Conservation (phyloP, 1,140 invertebrate species). For the Epicauta chinensis region DNA sequence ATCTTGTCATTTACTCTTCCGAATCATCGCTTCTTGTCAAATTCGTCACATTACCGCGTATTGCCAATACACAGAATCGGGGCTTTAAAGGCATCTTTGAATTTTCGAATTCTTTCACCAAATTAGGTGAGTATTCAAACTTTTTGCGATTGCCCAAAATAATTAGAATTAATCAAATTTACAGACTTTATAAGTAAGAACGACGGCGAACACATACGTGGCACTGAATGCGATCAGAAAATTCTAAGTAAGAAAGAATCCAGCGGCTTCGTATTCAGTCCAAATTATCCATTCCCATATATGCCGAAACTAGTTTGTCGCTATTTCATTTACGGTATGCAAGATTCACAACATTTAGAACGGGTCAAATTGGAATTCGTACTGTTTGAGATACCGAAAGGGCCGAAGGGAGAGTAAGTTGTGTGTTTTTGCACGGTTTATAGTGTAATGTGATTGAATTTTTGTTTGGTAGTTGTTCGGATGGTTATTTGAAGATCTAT, state of each 20-base stretch:
- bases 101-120: constrained; percentile 94
- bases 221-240: constrained; percentile 95
- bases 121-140: constrained; percentile 65
- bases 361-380: constrained; percentile 82
- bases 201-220: constrained; percentile 86
- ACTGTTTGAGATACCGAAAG: constrained; percentile 84
- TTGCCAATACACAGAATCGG: constrained; percentile 86
- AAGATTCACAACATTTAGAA: constrained; percentile 91
- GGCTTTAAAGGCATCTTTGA: constrained; percentile 95
- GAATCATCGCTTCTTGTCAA: constrained; percentile 81
- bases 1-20: constrained; percentile 91
- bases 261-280: constrained; percentile 84
- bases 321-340: constrained; percentile 96
- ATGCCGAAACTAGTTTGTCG: constrained; percentile 91
- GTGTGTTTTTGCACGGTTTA: neutral
- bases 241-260: constrained; percentile 91
- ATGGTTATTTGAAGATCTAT: constrained; percentile 88
- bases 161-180: constrained; percentile 26
- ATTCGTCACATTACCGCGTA: constrained; percentile 82
- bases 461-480: constrained; percentile 59
- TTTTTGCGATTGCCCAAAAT: neutral
- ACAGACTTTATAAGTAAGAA: constrained; percentile 89
- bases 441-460: constrained; percentile 1
- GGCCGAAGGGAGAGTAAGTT: constrained; percentile 62
- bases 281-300: constrained; percentile 92